A percentile compares a stretch with the other conserved stretches of the same genome.
Evolutionary conservation across 2,797 vertebrate genomes (phyloP).

Genomic region (Rhodeus uyekii): DNA sequence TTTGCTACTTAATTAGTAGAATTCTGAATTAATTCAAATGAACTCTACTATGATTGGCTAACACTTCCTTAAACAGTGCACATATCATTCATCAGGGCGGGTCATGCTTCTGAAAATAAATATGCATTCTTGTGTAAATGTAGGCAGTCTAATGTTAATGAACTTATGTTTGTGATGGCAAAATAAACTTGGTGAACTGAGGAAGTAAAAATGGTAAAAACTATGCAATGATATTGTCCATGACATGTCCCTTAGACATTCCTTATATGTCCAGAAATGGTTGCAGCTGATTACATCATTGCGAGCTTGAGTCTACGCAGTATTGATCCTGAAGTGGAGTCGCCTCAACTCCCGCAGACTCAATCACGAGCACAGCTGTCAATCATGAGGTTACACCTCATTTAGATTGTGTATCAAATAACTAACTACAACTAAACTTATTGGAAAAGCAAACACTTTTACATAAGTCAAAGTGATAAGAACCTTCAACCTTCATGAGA

Average conservation of each 20-base stretch:
- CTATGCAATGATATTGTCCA: not conserved
- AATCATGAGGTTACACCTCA: not conserved
- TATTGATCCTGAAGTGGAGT: no score
- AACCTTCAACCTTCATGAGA: no score
- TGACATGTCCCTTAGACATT: not conserved
- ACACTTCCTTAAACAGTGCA: not conserved
- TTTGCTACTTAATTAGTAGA: not conserved
- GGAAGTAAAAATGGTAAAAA: not conserved
- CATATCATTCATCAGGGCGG: not conserved
- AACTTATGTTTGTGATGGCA: not conserved
- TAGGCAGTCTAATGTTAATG: not conserved
- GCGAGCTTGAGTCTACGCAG: no score
- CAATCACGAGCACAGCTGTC: not conserved
- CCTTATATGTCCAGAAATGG: no score
- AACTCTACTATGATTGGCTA: not conserved
- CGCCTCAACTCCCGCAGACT: no score
- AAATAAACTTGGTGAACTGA: not conserved
- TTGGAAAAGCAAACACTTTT: not conserved
- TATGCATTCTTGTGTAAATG: not conserved
- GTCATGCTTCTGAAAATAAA: not conserved
- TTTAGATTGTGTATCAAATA: not conserved
- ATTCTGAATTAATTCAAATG: not conserved
- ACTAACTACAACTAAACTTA: not conserved
- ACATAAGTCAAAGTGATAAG: not conserved
- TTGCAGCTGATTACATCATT: no score